phyloP scores from a whole-genome alignment of 2,888 invertebrate species.

The Candidula unifasciata region DNA sequence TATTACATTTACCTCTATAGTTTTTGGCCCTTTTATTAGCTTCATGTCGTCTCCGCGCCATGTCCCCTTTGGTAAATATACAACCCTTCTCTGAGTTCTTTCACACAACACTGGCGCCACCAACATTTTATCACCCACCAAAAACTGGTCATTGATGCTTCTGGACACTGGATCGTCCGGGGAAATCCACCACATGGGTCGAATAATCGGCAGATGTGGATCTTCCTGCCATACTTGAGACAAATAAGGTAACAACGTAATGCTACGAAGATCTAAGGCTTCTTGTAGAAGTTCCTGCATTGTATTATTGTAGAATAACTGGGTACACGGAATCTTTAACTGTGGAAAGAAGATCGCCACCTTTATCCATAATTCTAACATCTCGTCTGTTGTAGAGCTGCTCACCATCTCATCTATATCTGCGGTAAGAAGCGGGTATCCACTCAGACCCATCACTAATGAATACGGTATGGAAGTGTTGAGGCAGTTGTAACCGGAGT shows the following conservation, averaged over 20 bases:
- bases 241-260: conserved; percentile 51
- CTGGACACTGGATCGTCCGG: conserved; percentile 50
- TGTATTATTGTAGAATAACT: conserved; percentile 32
- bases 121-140: conserved; percentile 55
- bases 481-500: conserved; percentile 49
- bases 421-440: conserved; percentile 54
- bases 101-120: conserved; percentile 59
- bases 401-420: conserved; percentile 38
- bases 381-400: conserved; percentile 44
- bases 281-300: conserved; percentile 45
- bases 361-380: conserved; percentile 58
- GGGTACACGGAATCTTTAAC: conserved; percentile 54
- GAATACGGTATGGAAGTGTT: conserved; percentile 54
- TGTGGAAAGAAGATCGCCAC: conserved; percentile 57
- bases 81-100: conserved; percentile 33
- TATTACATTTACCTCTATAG: not conserved
- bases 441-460: conserved; percentile 53
- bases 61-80: conserved; percentile 55
- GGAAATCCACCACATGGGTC: conserved; percentile 57
- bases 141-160: conserved; percentile 56
- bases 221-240: conserved; percentile 44
- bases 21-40: conserved; percentile 16
- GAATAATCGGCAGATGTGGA: conserved; percentile 53
- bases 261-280: conserved; percentile 29
- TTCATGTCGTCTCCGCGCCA: conserved; percentile 48